A percentile compares a stretch with the other conserved stretches of the same genome.
Conservation (phyloP, 2,113 vertebrate species). For the Cariama cristata region DNA sequence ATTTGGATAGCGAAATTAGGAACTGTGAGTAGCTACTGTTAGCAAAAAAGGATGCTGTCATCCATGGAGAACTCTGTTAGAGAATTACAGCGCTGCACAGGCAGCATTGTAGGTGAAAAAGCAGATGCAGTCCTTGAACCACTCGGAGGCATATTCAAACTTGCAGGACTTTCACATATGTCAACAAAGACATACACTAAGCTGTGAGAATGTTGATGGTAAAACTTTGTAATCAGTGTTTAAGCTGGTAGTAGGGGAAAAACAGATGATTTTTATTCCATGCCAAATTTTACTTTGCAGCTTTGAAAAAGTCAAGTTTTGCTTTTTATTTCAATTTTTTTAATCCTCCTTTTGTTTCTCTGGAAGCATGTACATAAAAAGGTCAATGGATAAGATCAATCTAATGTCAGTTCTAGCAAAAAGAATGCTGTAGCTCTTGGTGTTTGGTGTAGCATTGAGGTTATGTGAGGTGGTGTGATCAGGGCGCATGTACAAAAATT, state of each 20-base stretch:
- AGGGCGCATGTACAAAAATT: rapidly evolving
- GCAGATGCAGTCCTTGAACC: not conserved
- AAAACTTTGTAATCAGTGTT: not conserved
- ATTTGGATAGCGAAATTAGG: not conserved
- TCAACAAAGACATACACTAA: not conserved
- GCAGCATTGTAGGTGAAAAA: not conserved
- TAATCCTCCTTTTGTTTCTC: not conserved
- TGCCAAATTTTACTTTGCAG: not conserved
- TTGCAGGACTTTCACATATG: not conserved
- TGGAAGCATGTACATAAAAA: not conserved
- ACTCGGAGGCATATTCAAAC: not conserved
- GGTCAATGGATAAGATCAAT: not conserved
- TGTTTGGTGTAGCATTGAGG: not conserved
- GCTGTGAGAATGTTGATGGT: not conserved
- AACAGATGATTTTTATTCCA: not conserved
- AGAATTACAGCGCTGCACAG: not conserved
- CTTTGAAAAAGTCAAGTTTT: not conserved
- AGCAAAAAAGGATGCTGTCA: not conserved
- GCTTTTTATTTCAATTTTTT: not conserved
- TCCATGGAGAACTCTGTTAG: not conserved
- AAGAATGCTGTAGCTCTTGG: not conserved
- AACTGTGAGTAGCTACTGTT: not conserved
- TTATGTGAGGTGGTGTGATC: not conserved
- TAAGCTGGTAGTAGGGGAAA: not conserved
- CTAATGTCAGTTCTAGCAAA: not conserved